Percentiles rank a stretch among this genome's conserved stretches.
These are phyloP conservation scores for Ciconia stormi DNA, from an alignment of 2,113 vertebrate species.

Conservation along the genomic window DNA sequence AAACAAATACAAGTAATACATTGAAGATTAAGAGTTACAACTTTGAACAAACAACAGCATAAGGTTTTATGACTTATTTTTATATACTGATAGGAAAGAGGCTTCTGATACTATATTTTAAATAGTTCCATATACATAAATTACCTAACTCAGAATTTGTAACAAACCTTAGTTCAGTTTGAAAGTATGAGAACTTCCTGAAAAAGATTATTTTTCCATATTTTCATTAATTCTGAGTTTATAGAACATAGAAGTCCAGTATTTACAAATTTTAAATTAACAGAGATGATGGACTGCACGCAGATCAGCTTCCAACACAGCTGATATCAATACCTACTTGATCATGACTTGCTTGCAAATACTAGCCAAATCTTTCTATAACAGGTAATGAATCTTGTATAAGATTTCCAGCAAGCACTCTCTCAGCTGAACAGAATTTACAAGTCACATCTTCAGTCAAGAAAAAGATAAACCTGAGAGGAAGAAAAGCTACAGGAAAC, in stretches of 20 bases:
- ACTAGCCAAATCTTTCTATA: not conserved
- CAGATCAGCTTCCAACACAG: not conserved
- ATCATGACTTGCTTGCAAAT: not conserved
- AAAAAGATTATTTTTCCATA: not conserved
- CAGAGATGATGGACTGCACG: not conserved
- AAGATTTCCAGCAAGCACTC: not conserved
- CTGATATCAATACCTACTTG: not conserved
- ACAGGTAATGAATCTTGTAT: fast-evolving
- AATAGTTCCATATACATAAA: not conserved
- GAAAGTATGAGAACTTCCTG: not conserved
- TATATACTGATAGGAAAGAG: not conserved
- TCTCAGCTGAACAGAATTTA: not conserved
- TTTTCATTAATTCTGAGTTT: not conserved
- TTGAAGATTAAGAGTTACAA: not conserved
- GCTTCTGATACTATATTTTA: not conserved
- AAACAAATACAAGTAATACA: not conserved
- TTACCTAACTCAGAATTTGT: not conserved
- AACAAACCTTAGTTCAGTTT: not conserved
- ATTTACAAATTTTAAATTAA: not conserved
- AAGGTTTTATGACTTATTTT: not conserved
- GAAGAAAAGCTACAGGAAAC: not conserved
- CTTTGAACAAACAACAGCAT: not conserved
- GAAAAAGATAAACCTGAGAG: not conserved
- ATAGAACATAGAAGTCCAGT: not conserved
- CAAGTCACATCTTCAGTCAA: not conserved